These are phyloP conservation scores for Platyura marginata DNA, from an alignment of 1,140 invertebrate genomes.

Conservation along the genomic window DNA sequence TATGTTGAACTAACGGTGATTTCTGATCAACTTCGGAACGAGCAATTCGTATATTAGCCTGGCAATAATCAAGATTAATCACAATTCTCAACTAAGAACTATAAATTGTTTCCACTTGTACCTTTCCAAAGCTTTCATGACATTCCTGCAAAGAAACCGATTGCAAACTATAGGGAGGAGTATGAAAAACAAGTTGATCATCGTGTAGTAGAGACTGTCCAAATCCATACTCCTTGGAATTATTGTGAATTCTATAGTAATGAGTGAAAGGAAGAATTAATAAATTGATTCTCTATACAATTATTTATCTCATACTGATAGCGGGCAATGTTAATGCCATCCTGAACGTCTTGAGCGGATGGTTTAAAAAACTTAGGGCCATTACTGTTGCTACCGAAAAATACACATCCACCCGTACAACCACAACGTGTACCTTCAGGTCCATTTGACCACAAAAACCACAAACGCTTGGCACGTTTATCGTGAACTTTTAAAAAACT, in stretches of 20 bases:
- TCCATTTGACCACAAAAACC: conserved; percentile 82
- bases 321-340: conserved; percentile 64
- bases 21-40: background rate
- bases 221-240: conserved; percentile 52
- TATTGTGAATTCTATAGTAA: conserved; percentile 17
- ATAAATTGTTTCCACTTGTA: too few relatives aligned
- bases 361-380: conserved; percentile 77
- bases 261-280: background rate
- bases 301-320: conserved; percentile 31
- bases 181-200: conserved; percentile 76
- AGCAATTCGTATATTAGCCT: background rate
- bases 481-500: conserved; percentile 80
- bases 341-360: conserved; percentile 52
- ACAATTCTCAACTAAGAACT: too few relatives aligned
- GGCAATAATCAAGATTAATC: too few relatives aligned
- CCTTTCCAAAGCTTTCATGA: conserved; percentile 18
- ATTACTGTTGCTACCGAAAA: conserved; percentile 82
- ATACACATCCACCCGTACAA: conserved; percentile 84
- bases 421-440: conserved; percentile 55
- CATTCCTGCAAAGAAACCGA: conserved; percentile 8
- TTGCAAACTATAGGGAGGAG: conserved; percentile 52
- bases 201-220: conserved; percentile 85
- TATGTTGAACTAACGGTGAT: background rate
- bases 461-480: conserved; percentile 66
- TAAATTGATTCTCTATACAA: background rate